phyloP scores from a whole-genome alignment of 1,140 invertebrate species.

The Cotesia typhae region DNA sequence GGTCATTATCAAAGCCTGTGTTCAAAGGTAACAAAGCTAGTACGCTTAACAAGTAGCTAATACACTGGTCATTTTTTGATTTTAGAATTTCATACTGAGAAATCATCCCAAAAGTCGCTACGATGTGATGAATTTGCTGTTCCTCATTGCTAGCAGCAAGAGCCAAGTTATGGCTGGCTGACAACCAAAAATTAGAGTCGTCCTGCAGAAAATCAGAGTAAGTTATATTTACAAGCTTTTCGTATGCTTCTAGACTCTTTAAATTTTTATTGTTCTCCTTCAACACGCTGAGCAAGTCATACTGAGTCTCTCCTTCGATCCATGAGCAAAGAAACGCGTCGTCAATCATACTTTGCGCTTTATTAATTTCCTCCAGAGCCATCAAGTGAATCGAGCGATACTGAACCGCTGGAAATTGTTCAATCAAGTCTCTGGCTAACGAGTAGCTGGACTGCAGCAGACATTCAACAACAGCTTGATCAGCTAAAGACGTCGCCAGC shows the following conservation, averaged over 20 bases:
- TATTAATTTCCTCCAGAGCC: background rate
- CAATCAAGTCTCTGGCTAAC: slow-evolving; percentile 44
- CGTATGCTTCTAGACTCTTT: background rate
- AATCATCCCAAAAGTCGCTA: slow-evolving; percentile 45
- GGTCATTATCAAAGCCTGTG: slow-evolving; percentile 42
- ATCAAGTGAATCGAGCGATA: slow-evolving; percentile 40
- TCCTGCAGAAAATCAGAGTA: slow-evolving; percentile 1
- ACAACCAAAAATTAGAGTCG: slow-evolving; percentile 43
- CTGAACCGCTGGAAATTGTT: slow-evolving; percentile 45
- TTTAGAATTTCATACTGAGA: slow-evolving; percentile 45
- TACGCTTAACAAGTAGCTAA: slow-evolving; percentile 44
- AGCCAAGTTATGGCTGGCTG: slow-evolving; percentile 52
- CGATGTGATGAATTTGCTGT: slow-evolving; percentile 47
- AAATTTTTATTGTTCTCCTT: background rate
- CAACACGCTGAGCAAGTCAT: no score
- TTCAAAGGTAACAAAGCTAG: slow-evolving; percentile 43
- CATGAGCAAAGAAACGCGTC: no score
- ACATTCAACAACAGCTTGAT: slow-evolving; percentile 51
- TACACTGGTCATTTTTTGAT: slow-evolving; percentile 23
- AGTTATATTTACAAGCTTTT: slow-evolving; percentile 17
- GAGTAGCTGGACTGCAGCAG: slow-evolving; percentile 44
- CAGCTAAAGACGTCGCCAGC: slow-evolving; percentile 46
- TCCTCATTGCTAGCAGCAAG: slow-evolving; percentile 43
- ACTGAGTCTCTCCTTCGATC: no score
- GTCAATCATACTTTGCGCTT: no score